A percentile compares a stretch with the other conserved stretches of the same genome.
Evolutionary conservation across 2,888 invertebrate species (phyloP).

Genomic region (Scotopteryx bipunctaria): DNA sequence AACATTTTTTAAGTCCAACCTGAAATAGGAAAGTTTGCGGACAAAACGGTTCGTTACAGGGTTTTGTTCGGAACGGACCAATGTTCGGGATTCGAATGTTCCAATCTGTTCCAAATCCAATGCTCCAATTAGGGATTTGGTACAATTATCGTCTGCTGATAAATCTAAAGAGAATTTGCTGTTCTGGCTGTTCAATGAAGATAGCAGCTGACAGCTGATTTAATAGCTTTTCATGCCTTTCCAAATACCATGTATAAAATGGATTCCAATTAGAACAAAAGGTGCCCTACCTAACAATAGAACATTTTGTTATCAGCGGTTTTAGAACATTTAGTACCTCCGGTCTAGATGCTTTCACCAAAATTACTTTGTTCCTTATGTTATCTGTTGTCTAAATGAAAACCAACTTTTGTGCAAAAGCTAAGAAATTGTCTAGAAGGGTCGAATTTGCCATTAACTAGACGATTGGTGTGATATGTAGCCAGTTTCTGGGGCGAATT

Average conservation of each 20-base stretch:
- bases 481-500: too few relatives aligned
- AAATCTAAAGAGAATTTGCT: constrained; percentile 42
- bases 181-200: constrained; percentile 1
- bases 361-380: too few relatives aligned
- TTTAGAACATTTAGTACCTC: too few relatives aligned
- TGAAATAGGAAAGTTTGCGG: constrained; percentile 81
- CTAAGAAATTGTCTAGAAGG: too few relatives aligned
- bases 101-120: constrained; percentile 30
- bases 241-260: background rate
- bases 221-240: background rate
- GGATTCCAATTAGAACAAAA: too few relatives aligned
- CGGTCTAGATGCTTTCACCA: too few relatives aligned
- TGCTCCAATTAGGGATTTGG: constrained; percentile 64
- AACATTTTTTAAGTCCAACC: constrained; percentile 73
- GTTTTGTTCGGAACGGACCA: constrained; percentile 37
- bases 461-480: too few relatives aligned
- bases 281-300: too few relatives aligned
- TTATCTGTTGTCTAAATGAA: too few relatives aligned
- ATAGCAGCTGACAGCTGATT: background rate
- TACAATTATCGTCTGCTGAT: constrained; percentile 57
- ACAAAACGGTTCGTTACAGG: constrained; percentile 71
- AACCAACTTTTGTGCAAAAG: too few relatives aligned
- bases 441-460: too few relatives aligned
- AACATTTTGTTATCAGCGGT: too few relatives aligned
- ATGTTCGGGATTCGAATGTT: constrained; percentile 30